A percentile compares a stretch with the other conserved stretches of the same genome.
These are phyloP conservation scores for Sarcophaga bullata DNA, from an alignment of 1,140 invertebrate species.

Conservation along the genomic window DNA sequence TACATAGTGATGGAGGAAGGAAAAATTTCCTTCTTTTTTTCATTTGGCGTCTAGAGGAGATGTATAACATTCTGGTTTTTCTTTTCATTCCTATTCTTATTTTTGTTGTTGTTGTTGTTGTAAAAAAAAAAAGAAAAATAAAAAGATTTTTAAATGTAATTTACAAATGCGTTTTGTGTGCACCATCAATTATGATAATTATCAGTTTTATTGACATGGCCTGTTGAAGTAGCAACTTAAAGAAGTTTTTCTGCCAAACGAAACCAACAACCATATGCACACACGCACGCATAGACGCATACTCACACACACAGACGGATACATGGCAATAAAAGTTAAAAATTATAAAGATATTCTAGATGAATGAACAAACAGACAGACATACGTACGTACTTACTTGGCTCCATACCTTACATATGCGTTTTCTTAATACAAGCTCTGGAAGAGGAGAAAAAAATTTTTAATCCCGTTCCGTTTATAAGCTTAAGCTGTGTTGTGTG, in stretches of 20 bases:
- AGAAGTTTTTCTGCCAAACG: not conserved
- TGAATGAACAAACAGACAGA: no score
- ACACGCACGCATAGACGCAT: not conserved
- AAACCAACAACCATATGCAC: not conserved
- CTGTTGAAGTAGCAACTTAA: slow-evolving; percentile 36
- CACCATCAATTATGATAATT: slow-evolving; percentile 47
- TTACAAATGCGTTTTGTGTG: slow-evolving; percentile 41
- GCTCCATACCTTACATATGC: no score
- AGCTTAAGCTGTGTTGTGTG: no score
- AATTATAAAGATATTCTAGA: slow-evolving; percentile 5
- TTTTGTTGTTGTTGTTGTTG: no score
- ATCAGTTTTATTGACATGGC: slow-evolving; percentile 47
- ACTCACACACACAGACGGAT: not conserved
- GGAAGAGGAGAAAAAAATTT: no score
- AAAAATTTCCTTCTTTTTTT: no score
- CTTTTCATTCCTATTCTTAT: not conserved
- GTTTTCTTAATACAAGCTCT: no score
- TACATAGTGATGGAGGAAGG: no score
- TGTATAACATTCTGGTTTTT: not conserved
- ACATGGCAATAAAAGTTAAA: slow-evolving; percentile 29
- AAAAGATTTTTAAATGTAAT: slow-evolving; percentile 25
- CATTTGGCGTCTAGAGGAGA: no score
- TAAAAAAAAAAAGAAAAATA: no score
- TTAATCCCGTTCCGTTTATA: no score
- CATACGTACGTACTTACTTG: no score